A percentile compares a stretch with the other conserved stretches of the same genome.
These are phyloP conservation scores for Siderastrea radians DNA, from an alignment of 92 coral and sea anemone genomes.

Conservation along the genomic window DNA sequence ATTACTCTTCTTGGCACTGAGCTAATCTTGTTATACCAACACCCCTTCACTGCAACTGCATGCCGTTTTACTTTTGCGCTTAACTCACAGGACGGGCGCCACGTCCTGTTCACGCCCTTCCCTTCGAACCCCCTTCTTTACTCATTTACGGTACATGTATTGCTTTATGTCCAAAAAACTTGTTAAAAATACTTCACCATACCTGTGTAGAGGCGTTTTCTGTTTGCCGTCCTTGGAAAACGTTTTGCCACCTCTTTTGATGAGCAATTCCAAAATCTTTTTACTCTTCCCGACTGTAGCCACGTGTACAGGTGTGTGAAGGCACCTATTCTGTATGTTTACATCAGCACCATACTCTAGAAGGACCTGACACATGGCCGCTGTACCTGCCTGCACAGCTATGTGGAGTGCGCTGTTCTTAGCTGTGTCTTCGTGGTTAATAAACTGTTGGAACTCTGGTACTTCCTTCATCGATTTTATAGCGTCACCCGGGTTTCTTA, in stretches of 20 bases:
- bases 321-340: conserved; percentile 28
- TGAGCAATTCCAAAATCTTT: conserved; percentile 52
- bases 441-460: conserved; percentile 30
- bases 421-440: conserved; percentile 40
- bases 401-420: conserved; percentile 57
- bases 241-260: conserved; percentile 37
- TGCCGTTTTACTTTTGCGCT: too few species aligned
- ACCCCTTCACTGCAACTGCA: too few species aligned
- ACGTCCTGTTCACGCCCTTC: too few species aligned
- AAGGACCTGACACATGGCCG: conserved; percentile 23
- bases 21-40: too few species aligned
- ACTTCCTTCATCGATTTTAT: not conserved
- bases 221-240: conserved; percentile 38
- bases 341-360: conserved; percentile 63
- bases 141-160: too few species aligned
- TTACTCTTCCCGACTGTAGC: conserved; percentile 51
- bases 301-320: conserved; percentile 66
- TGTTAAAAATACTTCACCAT: not conserved
- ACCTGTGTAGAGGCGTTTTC: conserved; percentile 72
- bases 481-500: conserved; percentile 11
- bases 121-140: too few species aligned
- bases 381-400: conserved; percentile 57
- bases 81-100: too few species aligned
- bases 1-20: too few species aligned
- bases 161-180: not conserved